Evolutionary conservation across 1,140 invertebrate species (phyloP).

Genomic region (Neodiprion lecontei): DNA sequence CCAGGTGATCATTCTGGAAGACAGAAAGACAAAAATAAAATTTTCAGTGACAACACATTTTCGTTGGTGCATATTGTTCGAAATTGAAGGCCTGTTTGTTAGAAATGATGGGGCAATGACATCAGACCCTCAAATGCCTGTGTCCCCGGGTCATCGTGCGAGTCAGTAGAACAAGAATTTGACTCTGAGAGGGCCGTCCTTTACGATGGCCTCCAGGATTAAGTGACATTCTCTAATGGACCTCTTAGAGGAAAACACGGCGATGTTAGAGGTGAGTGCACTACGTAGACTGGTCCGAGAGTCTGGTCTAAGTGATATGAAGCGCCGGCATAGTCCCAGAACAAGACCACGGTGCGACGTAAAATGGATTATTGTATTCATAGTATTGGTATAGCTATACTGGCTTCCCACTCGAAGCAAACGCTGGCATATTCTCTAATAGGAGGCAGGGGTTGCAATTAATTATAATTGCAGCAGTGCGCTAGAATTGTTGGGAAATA

Average conservation of each 20-base stretch:
- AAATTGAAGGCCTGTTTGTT: too few relatives aligned
- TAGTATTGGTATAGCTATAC: not conserved
- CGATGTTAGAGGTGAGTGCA: not conserved
- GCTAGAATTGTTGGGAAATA: conserved; percentile 32
- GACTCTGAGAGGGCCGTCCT: too few relatives aligned
- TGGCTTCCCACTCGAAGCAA: not conserved
- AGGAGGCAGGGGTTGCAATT: conserved; percentile 32
- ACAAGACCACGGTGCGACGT: not conserved
- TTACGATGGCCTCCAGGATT: too few relatives aligned
- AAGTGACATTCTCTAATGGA: not conserved
- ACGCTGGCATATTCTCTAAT: conserved; percentile 5
- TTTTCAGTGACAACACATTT: too few relatives aligned
- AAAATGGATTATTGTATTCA: conserved; percentile 4
- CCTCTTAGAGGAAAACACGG: not conserved
- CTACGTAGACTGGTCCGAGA: not conserved
- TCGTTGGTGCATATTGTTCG: too few relatives aligned
- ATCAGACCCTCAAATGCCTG: too few relatives aligned
- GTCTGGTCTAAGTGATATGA: not conserved
- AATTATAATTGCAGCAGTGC: conserved; percentile 35
- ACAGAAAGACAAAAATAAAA: too few relatives aligned
- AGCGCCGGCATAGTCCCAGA: not conserved
- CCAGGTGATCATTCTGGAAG: too few relatives aligned
- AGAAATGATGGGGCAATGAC: too few relatives aligned
- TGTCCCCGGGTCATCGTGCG: too few relatives aligned
- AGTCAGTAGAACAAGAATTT: too few relatives aligned